Percentiles rank a stretch among this genome's conserved stretches.
phyloP scores from a whole-genome alignment of 1,140 invertebrate genomes.

The Drosophila bipectinata region DNA sequence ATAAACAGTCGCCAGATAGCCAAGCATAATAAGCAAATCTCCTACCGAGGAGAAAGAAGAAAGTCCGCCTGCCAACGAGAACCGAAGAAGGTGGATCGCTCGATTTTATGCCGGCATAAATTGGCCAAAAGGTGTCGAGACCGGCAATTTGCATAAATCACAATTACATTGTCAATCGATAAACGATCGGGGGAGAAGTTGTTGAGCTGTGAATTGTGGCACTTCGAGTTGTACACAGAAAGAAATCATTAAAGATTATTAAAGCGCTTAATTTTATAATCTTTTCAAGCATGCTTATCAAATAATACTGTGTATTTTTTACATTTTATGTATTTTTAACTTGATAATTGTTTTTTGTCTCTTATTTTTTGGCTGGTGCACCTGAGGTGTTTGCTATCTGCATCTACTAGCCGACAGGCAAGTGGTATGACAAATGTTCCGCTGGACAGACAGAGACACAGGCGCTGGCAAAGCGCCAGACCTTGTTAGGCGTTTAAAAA shows the following conservation, averaged over 20 bases:
- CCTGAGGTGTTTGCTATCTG: conserved; percentile 27
- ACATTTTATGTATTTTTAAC: not conserved
- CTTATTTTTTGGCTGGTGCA: conserved; percentile 1
- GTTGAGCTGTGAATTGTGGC: conserved; percentile 21
- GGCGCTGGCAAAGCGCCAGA: conserved; percentile 52
- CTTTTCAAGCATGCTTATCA: too few species aligned
- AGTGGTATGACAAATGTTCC: conserved; percentile 66
- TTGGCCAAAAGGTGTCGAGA: conserved; percentile 61
- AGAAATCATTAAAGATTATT: not conserved
- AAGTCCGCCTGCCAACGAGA: conserved; percentile 29
- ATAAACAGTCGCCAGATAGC: conserved; percentile 55
- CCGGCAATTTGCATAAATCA: conserved; percentile 76
- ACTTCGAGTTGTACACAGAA: conserved; percentile 5
- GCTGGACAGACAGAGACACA: conserved; percentile 16
- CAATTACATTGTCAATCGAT: conserved; percentile 79
- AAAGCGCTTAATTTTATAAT: not conserved
- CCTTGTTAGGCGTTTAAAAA: conserved; percentile 62
- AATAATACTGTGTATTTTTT: not conserved
- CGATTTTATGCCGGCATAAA: conserved; percentile 32
- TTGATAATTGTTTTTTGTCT: not conserved
- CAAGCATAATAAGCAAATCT: conserved; percentile 58
- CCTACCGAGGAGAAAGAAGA: conserved; percentile 44
- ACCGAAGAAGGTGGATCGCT: conserved; percentile 16
- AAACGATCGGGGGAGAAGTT: conserved; percentile 61
- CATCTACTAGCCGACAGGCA: conserved; percentile 29